Base-by-base conservation (phyloP, 1,140 invertebrate genomes). In the Dendrolimus punctatus region DNA sequence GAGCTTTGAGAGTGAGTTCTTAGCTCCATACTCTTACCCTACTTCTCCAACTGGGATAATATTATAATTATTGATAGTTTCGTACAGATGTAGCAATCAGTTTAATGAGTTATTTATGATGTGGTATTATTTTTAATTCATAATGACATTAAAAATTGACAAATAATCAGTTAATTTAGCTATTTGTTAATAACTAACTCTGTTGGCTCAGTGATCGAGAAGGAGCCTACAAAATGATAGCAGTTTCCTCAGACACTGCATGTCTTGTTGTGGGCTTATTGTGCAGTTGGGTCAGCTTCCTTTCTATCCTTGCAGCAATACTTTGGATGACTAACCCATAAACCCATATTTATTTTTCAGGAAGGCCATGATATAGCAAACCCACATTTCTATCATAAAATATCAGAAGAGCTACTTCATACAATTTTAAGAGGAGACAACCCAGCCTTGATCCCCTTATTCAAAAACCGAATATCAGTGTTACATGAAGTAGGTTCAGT, bases 401-500 rank as follows among this genome's bases (percentile, higher is more conserved):
- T 98, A 43, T 91, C 91, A 2, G 71, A 87, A 52, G 88, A 93
- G 10, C 88, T 96, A 39, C 72, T 96, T 39, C 64, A 85, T 8
- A 66, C 89, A 39, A 91, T 97, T 40, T 93, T 99, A 51, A 89
- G 91, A 58, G 90, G 94, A 1, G 95, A 98, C 72, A 92, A 93
- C 53, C 89, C 85, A 9, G 73, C 76, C n/a, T 81, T 72, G 69
- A 87, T 91, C 80, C 95, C 96, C 3, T 71, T 98, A 45, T 71
- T 97, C 1, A 76, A 93, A 9, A 89, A 98, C 71, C 89, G 98
- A 71, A 64, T 95, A 1, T 78, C 90, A 55, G 92, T 92, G 62
- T 79, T 99, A 23, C 92, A 94, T 58, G 92, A 98, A 89, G 93
- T 95, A 49, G 96, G 96, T 0, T 83, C 84, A 58, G 88, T 92